phyloP scores from a whole-genome alignment of 2,113 vertebrate species.

The Canis aureus region DNA sequence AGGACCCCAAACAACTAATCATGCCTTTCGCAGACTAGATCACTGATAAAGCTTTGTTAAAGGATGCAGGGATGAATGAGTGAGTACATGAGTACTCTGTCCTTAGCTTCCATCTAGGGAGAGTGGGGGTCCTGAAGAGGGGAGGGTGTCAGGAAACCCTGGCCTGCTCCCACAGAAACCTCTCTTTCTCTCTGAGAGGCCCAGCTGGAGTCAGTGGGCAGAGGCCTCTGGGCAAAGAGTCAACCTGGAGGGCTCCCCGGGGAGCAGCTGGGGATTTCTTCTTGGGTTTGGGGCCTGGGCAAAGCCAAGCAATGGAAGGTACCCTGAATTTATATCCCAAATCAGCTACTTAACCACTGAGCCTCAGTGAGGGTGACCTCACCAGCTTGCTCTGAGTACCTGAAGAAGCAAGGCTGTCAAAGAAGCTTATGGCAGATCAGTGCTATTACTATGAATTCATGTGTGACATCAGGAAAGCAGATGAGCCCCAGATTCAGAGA shows the following conservation, averaged over 20 bases:
- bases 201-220: not conserved
- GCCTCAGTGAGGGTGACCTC: not conserved
- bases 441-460: not conserved
- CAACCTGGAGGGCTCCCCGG: not conserved
- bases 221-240: conserved; percentile 40
- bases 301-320: not conserved
- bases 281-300: not conserved
- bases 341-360: not conserved
- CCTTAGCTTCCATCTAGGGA: not conserved
- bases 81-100: not conserved
- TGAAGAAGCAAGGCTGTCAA: not conserved
- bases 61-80: not conserved
- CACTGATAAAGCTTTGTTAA: not conserved
- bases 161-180: not conserved
- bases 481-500: not conserved
- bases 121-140: not conserved
- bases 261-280: not conserved
- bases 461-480: not conserved
- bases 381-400: not conserved
- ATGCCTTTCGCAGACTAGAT: not conserved
- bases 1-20: not conserved
- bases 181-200: not conserved
- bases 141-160: not conserved
- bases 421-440: not conserved
- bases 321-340: not conserved